phyloP scores from a whole-genome alignment of 2,113 vertebrate species.

The Pollachius pollachius region DNA sequence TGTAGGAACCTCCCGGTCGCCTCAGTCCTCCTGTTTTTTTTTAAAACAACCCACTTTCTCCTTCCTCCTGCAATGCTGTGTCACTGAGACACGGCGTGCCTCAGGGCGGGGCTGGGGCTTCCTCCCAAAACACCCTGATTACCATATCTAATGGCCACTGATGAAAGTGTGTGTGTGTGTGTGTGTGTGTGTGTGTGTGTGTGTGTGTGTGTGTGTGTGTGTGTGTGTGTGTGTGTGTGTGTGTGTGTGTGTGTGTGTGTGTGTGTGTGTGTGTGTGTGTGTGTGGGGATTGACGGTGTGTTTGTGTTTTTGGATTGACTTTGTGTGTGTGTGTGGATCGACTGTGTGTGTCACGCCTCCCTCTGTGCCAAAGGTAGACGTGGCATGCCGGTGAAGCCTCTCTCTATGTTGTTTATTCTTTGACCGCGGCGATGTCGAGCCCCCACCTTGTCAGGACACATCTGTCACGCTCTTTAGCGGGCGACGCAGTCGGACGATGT shows the following conservation, averaged over 20 bases:
- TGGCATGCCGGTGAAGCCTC: neutral
- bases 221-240: slow-evolving; percentile 7
- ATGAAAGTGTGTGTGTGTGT: slow-evolving; percentile 14
- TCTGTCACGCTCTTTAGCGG: neutral
- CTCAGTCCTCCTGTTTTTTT: slow-evolving; percentile 19
- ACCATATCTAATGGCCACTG: slow-evolving; percentile 19
- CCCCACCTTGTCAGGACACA: slow-evolving; percentile 4
- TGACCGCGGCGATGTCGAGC: neutral
- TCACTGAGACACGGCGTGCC: neutral
- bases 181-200: slow-evolving; percentile 4
- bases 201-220: slow-evolving; percentile 5
- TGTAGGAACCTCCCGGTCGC: slow-evolving; percentile 11
- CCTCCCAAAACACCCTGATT: neutral
- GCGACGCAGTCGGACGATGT: neutral
- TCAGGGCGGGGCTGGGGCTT: slow-evolving; percentile 4
- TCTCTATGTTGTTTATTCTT: neutral
- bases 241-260: slow-evolving; percentile 5
- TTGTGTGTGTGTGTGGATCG: neutral
- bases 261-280: neutral
- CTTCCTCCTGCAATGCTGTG: slow-evolving; percentile 18
- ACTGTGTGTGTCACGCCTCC: neutral
- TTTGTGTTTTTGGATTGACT: neutral
- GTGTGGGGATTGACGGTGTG: neutral
- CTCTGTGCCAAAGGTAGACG: neutral
- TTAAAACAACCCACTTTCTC: neutral